Base-by-base conservation (phyloP, 2,888 invertebrate genomes). In the Drosophila mercatorum region DNA sequence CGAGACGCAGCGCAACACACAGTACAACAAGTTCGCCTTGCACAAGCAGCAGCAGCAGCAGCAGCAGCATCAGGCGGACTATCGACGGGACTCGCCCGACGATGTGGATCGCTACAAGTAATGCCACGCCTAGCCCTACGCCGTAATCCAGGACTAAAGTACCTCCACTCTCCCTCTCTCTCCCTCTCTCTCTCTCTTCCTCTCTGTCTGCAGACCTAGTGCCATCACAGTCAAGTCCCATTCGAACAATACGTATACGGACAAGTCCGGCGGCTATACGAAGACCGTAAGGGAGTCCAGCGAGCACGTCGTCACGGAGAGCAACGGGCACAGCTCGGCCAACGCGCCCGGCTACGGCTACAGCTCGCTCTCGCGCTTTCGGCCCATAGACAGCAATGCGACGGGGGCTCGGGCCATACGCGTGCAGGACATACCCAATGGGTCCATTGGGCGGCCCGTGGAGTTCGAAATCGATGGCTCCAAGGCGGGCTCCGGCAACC, bases 381-480 rank as follows among this genome's bases (percentile, higher is more conserved):
- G 92, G 8, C 93, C 93, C 68, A 93, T 93, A 75, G 95, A 95
- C 78, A 94, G 93, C 91, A 95, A 94, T 92, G 94, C 94, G 47
- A 94, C 94, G 72, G 97, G 98, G 93, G 97, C 98, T 69, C 94
- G 95, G 91, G 95, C 96, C 83, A 97, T 99, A 90, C 95, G 95
- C 92, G 97, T 99, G 61, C 97, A 96, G 89, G 95, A 95, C 69
- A 96, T 97, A 83, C 96, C 97, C 3, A 96, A 97, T 93, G 98
- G 98, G 77, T 94, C 96, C 57, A 95, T 99, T 62, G 98, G 98
- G 80, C 95, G 96, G 92, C 97, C 98, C 61, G 98, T 98, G 60
- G 97, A 98, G 93, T 99, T 99, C 94, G 97, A 98, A 94, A 98
- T 99, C 93, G 98, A 99, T 93, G 98, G 98, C 65, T 96, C 97